These are phyloP conservation scores for Argentina silus DNA, from an alignment of 2,797 vertebrate genomes.

Conservation along the genomic window DNA sequence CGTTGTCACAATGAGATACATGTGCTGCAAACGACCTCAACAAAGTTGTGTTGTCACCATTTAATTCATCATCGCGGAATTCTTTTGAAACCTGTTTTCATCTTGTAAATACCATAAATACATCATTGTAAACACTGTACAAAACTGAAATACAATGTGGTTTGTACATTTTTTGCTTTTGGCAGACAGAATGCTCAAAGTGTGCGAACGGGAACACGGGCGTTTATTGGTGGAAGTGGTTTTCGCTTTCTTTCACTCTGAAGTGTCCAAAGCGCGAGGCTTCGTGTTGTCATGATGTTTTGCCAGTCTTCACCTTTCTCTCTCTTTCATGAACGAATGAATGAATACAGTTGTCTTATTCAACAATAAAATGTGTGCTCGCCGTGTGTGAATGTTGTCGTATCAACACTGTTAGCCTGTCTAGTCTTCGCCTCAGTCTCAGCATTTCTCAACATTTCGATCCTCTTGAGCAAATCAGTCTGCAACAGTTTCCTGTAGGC, in stretches of 20 bases:
- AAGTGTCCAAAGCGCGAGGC: constrained; percentile 26
- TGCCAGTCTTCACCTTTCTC: constrained; percentile 28
- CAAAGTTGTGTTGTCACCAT: neutral
- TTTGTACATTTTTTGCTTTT: neutral
- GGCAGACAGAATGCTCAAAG: neutral
- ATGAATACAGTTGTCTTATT: too few relatives aligned
- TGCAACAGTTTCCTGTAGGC: too few relatives aligned
- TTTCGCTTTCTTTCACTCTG: constrained; percentile 29
- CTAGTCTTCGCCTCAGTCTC: too few relatives aligned
- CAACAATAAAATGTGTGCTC: constrained; percentile 29
- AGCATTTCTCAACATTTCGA: too few relatives aligned
- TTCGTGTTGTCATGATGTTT: constrained; percentile 37
- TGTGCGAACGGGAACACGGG: neutral
- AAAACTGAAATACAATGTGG: neutral
- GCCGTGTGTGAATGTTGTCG: constrained; percentile 48
- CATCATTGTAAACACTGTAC: neutral
- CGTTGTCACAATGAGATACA: neutral
- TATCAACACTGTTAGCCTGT: too few relatives aligned
- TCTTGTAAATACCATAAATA: neutral
- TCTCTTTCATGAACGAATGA: neutral
- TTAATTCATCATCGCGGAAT: constrained; percentile 2
- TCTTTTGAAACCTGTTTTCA: neutral
- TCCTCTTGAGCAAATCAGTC: too few relatives aligned
- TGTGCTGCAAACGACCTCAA: neutral
- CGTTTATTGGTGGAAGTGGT: constrained; percentile 23